A percentile compares a stretch with the other conserved stretches of the same genome.
These are phyloP conservation scores for Bufo gargarizans DNA, from an alignment of 2,113 vertebrate genomes.

Conservation along the genomic window DNA sequence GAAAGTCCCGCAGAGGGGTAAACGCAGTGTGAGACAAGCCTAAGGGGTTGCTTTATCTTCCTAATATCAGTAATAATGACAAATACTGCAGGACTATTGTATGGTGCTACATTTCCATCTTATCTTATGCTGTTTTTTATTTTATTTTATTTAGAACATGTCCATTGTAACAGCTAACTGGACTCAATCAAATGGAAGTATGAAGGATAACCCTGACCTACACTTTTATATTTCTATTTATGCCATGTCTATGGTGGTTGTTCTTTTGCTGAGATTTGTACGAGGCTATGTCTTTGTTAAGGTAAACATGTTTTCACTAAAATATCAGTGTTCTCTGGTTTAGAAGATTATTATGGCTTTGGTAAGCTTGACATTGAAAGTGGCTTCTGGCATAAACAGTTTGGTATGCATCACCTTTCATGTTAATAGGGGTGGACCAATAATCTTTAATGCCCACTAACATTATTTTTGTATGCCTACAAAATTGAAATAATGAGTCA, in stretches of 20 bases:
- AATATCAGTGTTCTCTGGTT: not conserved
- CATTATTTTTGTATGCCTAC: no score
- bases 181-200: conserved; percentile 71
- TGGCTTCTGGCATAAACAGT: not conserved
- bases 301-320: conserved; percentile 63
- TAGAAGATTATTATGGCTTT: not conserved
- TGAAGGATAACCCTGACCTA: conserved; percentile 78
- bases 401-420: not conserved
- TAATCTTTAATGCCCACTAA: not conserved
- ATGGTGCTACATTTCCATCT: not conserved
- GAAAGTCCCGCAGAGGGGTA: no score
- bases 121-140: conserved; percentile 14
- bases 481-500: no score
- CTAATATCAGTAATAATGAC: not conserved
- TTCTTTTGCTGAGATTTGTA: conserved; percentile 74
- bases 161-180: conserved; percentile 72
- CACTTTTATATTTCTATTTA: conserved; percentile 77
- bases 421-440: not conserved
- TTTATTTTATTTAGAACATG: conserved; percentile 74
- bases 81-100: not conserved
- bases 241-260: conserved; percentile 72
- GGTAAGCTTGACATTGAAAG: not conserved
- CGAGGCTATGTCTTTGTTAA: conserved; percentile 79
- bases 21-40: no score
- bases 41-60: not conserved